Base-by-base conservation (phyloP, 2,888 invertebrate species). In the Baronia brevicornis region DNA sequence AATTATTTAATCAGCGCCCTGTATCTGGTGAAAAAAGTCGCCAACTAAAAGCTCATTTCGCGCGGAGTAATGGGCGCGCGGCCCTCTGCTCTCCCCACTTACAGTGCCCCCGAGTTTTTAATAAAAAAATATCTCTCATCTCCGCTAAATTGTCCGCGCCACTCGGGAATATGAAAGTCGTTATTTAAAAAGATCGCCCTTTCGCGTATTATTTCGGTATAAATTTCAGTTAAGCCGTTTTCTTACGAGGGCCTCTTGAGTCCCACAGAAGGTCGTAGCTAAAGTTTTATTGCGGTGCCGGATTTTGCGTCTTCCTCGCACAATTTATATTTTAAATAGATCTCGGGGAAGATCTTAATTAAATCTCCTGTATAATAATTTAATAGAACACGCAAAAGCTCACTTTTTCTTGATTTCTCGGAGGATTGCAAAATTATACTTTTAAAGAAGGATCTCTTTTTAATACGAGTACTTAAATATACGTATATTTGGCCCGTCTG, bases 101-200 rank as follows among this genome's bases (percentile, higher is more conserved):
- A 49, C 46, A 33, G 39, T 35, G 22, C 38, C 51, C 55, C 50
- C 48, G 56, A 57, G 62, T 66, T 78, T 80, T 82, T 77, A 74
- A 72, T 72, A 75, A 79, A 73, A 77, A 74, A 74, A 72, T 46
- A 66, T 67, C 74, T 68, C 64, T 71, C 80, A 78, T 79, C 79
- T 77, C 73, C 71, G 73, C 75, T 80, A 78, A 82, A 82, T 82
- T 84, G 79, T 80, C 63, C 66, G 57, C 60, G 55, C 58, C 61
- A 61, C 74, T 75, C 67, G 63, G 68, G 79, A 79, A 82, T 80
- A 84, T 84, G 79, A 84, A 77, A 72, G 79, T 68, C 80, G 72
- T 82, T 82, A 82, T 80, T 82, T 79, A 75, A 80, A 78, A 79
- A 74, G 72, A 73, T 72, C 67, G 74, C 77, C 60, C 61, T 65